A percentile compares a stretch with the other conserved stretches of the same genome.
Conservation (phyloP, 1,140 invertebrate genomes). For the Grapholita molesta region DNA sequence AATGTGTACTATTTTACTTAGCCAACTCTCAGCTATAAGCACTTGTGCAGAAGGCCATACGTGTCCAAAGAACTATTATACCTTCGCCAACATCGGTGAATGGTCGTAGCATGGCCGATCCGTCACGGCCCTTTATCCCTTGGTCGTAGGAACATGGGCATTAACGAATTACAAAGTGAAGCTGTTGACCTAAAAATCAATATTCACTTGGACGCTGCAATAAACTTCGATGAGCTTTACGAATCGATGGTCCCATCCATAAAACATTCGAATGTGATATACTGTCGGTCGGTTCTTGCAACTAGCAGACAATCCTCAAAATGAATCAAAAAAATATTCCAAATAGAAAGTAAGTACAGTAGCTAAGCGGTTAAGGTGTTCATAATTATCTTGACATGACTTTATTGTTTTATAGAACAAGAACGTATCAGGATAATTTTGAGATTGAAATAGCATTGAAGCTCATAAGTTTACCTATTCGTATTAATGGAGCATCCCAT, state of each 20-base stretch:
- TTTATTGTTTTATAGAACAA: too few relatives aligned
- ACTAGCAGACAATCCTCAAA: neutral
- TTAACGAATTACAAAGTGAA: slow-evolving; percentile 56
- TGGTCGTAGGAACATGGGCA: slow-evolving; percentile 41
- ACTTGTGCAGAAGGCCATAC: neutral
- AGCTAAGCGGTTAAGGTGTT: neutral
- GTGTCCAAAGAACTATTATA: neutral
- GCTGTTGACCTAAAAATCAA: slow-evolving; percentile 74
- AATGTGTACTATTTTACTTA: too few relatives aligned
- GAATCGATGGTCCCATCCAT: slow-evolving; percentile 68
- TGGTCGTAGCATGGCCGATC: slow-evolving; percentile 19
- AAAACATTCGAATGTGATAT: slow-evolving; percentile 57
- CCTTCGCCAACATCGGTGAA: neutral
- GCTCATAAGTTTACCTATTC: too few relatives aligned
- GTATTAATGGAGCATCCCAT: too few relatives aligned
- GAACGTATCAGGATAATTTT: too few relatives aligned
- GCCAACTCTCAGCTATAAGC: too few relatives aligned
- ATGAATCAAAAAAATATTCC: neutral
- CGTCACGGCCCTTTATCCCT: slow-evolving; percentile 25
- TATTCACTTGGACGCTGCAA: slow-evolving; percentile 66
- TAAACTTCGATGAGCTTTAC: slow-evolving; percentile 64
- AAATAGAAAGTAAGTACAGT: too few relatives aligned
- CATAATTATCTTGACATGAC: too few relatives aligned
- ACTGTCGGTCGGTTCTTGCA: slow-evolving; percentile 26
- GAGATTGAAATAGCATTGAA: too few relatives aligned